Conservation (phyloP, 2,888 invertebrate species). For the Drosophila nr. fundita region DNA sequence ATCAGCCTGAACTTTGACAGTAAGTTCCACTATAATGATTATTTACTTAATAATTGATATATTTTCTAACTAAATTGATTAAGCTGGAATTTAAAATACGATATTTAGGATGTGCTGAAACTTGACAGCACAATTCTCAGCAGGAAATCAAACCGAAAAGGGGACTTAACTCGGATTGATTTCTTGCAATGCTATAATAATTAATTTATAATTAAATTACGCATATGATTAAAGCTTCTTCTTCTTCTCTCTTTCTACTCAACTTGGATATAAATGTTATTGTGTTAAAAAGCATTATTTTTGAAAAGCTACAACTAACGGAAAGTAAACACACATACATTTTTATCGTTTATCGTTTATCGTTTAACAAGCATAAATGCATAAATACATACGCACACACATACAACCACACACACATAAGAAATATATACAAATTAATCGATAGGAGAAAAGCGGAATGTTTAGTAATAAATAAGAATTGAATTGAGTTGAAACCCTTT, state of each 20-base stretch:
- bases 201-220: neutral
- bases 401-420: neutral
- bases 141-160: neutral
- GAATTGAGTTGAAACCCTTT: neutral
- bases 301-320: neutral
- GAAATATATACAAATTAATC: neutral
- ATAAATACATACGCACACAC: neutral
- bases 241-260: neutral
- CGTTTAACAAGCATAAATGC: neutral
- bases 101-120: neutral
- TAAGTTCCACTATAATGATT: constrained; percentile 87
- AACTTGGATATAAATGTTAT: neutral
- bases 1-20: constrained; percentile 99
- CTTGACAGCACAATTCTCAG: neutral
- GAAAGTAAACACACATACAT: neutral
- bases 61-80: neutral
- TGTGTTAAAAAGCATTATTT: neutral
- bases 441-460: neutral
- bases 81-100: neutral
- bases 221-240: neutral
- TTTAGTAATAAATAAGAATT: neutral
- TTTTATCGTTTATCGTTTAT: neutral
- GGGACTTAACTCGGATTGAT: neutral
- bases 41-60: neutral
- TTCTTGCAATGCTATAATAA: neutral